A percentile compares a stretch with the other conserved stretches of the same genome.
Evolutionary conservation across 1,140 invertebrate genomes (phyloP).

Genomic region (Lordiphosa stackelbergi): DNA sequence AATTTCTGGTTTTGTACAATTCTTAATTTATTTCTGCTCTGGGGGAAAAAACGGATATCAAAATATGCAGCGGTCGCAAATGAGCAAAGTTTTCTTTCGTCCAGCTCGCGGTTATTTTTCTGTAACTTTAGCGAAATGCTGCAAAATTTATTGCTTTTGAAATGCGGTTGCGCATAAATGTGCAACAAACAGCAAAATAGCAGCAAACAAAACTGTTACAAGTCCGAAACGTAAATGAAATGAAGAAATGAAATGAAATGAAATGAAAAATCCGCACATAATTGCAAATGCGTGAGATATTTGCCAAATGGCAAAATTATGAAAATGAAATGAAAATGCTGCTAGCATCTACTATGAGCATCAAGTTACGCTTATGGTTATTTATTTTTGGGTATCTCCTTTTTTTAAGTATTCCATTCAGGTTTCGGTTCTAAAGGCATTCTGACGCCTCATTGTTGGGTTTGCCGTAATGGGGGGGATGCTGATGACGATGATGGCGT

Average conservation of each 20-base stretch:
- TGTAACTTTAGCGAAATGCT: conserved; percentile 48
- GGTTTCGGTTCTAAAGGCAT: conserved; percentile 32
- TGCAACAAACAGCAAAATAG: conserved; percentile 47
- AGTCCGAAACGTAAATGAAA: conserved; percentile 45
- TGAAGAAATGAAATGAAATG: conserved; percentile 52
- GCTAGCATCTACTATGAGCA: background rate
- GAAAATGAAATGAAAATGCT: conserved; percentile 62
- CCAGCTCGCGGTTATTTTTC: conserved; percentile 19
- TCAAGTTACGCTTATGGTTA: conserved; percentile 4
- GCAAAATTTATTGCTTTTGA: conserved; percentile 71
- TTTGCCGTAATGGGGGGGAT: conserved; percentile 4
- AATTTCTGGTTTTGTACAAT: conserved; percentile 36
- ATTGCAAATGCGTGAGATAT: conserved; percentile 73
- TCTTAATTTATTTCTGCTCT: conserved; percentile 52
- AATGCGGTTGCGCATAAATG: conserved; percentile 72
- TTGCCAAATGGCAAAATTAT: conserved; percentile 70
- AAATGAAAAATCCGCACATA: conserved; percentile 72
- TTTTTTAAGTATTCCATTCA: conserved; percentile 50
- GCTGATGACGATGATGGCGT: conserved; percentile 7
- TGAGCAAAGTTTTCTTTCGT: conserved; percentile 63
- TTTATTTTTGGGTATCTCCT: background rate
- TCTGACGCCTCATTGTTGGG: conserved; percentile 49
- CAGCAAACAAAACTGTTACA: conserved; percentile 42
- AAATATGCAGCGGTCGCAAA: conserved; percentile 58
- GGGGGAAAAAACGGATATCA: conserved; percentile 39